Evolutionary conservation across 1,140 invertebrate genomes (phyloP), one percentile per base, ranked within the genome.

Genomic region (Teleogryllus occipitalis): DNA sequence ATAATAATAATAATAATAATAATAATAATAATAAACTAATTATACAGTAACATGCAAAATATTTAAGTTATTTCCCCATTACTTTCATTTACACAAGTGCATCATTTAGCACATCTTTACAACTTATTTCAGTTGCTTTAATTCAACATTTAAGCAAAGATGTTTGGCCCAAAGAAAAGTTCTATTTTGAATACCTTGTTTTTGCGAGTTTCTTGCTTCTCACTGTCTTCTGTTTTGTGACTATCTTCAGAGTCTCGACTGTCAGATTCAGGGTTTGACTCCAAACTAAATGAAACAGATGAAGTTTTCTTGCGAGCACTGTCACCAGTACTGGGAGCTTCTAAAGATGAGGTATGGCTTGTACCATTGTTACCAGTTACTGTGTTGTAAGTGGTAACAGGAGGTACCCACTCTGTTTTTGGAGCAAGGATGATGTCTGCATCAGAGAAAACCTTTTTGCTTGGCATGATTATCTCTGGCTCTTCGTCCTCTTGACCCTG

Each of bases 381-480:
- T 83, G 75, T 86, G 47, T 87, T 86, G 8, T 73, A 18, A 7
- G 65, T 12, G n/a, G 78, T 46, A 22, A 75, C 74, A 49, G 93
- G 93, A 80, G 94, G 93, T 76, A 95, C 92, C 92, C 93, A 95
- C 81, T 94, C 93, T 22, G 81, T 81, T 22, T 82, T 80, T 74
- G 92, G 91, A 22, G 93, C 93, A 81, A 95, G 87, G 74, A 95
- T 92, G 83, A 95, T 94, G 85, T 95, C 94, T 75, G 94, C 94
- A 85, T 95, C 94, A 81, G 93, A 94, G 85, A 94, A 95, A 80
- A 80, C 75, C 75, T 80, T 80, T 47, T 80, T 80, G n/a, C 18
- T 77, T 12, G 21, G 73, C 18, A 74, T 47, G 47, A 80, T 54
- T 1, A 79, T 39, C 22, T 49, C 46, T 47, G 65, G 78, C 7